These are phyloP conservation scores for Lepus europaeus DNA, from an alignment of 2,113 vertebrate genomes.

Conservation along the genomic window DNA sequence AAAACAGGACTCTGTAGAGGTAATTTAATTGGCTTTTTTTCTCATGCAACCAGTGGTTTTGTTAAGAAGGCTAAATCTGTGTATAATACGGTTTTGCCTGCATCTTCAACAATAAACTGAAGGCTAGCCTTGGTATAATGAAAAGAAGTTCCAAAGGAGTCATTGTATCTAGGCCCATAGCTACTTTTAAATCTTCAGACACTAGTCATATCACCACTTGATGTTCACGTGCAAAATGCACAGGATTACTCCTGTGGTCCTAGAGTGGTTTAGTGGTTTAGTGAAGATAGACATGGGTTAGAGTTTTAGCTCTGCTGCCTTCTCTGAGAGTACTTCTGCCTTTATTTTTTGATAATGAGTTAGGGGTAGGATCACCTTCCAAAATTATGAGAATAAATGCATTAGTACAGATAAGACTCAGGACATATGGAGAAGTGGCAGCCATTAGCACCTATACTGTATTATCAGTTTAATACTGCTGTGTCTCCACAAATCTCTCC, in stretches of 20 bases:
- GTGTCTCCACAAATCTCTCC: background rate
- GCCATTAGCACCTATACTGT: background rate
- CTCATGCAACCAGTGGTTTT: background rate
- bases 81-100: background rate
- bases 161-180: background rate
- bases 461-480: no score
- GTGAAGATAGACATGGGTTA: background rate
- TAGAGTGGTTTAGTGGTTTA: background rate
- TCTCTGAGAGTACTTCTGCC: background rate
- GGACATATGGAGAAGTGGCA: background rate
- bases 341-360: background rate
- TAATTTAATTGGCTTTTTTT: slow-evolving; percentile 1
- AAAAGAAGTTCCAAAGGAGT: background rate
- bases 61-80: background rate
- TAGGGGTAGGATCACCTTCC: background rate
- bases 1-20: background rate
- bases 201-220: background rate
- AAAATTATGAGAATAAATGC: background rate
- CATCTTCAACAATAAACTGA: background rate
- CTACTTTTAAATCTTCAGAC: background rate
- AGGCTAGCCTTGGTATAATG: background rate
- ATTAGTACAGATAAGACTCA: background rate
- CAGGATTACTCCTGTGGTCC: background rate
- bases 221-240: background rate
- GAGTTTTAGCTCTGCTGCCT: background rate